phyloP scores from a whole-genome alignment of 2,113 vertebrate species.

The Oceanites oceanicus region DNA sequence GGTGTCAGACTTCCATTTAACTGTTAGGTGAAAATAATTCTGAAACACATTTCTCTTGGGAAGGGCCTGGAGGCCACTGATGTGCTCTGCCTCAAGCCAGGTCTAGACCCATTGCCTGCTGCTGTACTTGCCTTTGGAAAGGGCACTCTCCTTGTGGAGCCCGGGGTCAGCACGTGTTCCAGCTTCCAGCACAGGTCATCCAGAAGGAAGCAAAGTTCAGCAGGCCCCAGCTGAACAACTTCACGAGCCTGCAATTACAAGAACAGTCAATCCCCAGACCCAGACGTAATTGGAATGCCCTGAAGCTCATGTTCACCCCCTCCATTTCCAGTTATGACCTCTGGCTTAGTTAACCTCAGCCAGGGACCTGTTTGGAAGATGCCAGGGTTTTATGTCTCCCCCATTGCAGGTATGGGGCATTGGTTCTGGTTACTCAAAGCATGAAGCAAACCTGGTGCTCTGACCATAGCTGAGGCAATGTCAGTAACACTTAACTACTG shows the following conservation, averaged over 20 bases:
- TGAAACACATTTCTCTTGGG: not conserved
- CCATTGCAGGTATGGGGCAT: not conserved
- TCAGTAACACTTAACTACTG: not conserved
- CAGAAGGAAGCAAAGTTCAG: conserved; percentile 90
- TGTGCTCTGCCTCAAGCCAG: not conserved
- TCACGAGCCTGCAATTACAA: conserved; percentile 77
- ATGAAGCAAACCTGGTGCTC: not conserved
- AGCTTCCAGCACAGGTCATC: conserved; percentile 92
- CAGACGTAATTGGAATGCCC: not conserved
- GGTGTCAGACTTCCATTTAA: not conserved
- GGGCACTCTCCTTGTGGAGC: conserved; percentile 76
- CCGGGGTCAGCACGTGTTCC: conserved; percentile 80
- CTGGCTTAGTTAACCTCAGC: not conserved
- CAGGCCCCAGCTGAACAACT: conserved; percentile 87
- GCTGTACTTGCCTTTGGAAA: conserved; percentile 84
- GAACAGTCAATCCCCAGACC: not conserved
- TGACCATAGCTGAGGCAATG: not conserved
- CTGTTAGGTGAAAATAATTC: not conserved
- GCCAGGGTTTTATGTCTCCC: not conserved
- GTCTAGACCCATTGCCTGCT: not conserved
- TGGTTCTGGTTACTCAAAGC: not conserved
- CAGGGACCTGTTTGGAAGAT: not conserved
- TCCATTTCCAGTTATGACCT: not conserved
- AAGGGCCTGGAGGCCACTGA: not conserved
- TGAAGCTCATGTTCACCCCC: not conserved